These are phyloP conservation scores for Elanoides forficatus DNA, from an alignment of 2,113 vertebrate genomes.

Conservation along the genomic window DNA sequence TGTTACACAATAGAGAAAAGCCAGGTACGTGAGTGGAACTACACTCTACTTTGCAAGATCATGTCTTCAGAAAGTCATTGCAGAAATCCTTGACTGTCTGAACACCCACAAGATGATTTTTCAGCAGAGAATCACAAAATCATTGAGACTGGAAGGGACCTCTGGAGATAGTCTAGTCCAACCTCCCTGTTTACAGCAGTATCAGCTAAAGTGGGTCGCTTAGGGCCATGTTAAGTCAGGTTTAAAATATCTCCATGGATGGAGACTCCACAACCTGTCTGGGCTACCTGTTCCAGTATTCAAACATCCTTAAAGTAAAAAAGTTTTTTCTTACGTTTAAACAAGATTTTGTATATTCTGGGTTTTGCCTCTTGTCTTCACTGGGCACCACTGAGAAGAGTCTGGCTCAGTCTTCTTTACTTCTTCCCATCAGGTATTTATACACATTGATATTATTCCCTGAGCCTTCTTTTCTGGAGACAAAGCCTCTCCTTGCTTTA, in stretches of 20 bases:
- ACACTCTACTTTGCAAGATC: not conserved
- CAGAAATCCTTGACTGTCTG: not conserved
- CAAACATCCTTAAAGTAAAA: not conserved
- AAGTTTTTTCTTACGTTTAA: not conserved
- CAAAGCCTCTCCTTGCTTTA: not conserved
- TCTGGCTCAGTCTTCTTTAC: not conserved
- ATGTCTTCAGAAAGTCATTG: not conserved
- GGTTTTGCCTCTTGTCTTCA: not conserved
- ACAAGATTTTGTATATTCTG: not conserved
- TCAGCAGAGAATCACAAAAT: not conserved
- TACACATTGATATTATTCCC: not conserved
- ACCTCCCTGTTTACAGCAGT: not conserved
- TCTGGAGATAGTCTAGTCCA: not conserved
- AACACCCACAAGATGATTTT: not conserved
- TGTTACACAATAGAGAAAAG: not conserved
- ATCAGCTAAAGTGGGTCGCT: not conserved
- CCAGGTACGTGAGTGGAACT: not conserved
- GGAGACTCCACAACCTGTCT: not conserved
- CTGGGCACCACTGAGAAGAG: not conserved
- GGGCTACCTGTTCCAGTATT: not conserved
- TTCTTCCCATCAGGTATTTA: not conserved
- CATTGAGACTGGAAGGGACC: not conserved
- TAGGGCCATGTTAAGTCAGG: not conserved
- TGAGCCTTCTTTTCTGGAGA: not conserved
- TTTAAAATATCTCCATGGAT: not conserved